Conservation (phyloP, 1,140 invertebrate genomes). For the Bombus picipes region DNA sequence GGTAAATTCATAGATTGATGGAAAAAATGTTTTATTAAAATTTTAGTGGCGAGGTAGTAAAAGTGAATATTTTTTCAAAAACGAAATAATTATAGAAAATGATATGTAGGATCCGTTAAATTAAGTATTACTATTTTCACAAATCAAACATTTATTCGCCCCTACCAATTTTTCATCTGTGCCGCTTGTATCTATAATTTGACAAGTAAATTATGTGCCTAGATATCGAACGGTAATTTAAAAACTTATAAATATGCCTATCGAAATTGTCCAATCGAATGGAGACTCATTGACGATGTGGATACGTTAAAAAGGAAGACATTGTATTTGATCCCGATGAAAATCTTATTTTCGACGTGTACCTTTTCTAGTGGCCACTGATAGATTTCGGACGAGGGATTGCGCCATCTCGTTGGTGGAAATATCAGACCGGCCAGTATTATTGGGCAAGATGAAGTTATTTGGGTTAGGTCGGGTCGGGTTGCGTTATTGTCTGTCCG, state of each 20-base stretch:
- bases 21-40: too few species aligned
- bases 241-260: not conserved
- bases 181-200: too few species aligned
- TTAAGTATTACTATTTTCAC: too few species aligned
- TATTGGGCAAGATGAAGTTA: conserved; percentile 71
- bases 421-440: conserved; percentile 61
- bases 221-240: not conserved
- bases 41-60: too few species aligned
- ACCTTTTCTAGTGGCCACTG: conserved; percentile 15
- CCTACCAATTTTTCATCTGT: too few species aligned
- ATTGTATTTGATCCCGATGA: conserved; percentile 53
- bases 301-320: conserved; percentile 26
- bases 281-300: conserved; percentile 2
- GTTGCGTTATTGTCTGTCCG: conserved; percentile 67
- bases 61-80: too few species aligned
- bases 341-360: conserved; percentile 65
- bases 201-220: too few species aligned
- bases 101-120: too few species aligned
- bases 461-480: conserved; percentile 69
- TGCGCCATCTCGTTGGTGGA: conserved; percentile 51
- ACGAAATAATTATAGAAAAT: too few species aligned
- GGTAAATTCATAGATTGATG: too few species aligned
- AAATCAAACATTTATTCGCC: too few species aligned
- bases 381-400: conserved; percentile 58
- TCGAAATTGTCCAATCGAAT: not conserved